Evolutionary conservation across 2,888 invertebrate genomes (phyloP).

Genomic region (Hedychridium roseum): DNA sequence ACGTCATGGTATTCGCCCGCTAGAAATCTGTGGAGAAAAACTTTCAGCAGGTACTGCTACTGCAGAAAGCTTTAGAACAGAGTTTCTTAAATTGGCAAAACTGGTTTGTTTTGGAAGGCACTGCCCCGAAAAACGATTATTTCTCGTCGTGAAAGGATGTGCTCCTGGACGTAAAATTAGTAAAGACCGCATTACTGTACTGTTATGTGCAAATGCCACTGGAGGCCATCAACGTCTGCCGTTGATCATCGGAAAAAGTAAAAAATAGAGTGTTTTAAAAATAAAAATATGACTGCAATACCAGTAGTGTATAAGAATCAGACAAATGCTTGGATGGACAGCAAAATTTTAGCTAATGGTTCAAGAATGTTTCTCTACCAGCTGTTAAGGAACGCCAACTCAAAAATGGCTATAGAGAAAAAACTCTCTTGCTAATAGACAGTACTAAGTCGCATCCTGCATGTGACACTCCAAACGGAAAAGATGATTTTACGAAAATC

Average conservation of each 20-base stretch:
- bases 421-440: constrained; percentile 29
- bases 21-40: too few species aligned
- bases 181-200: constrained; percentile 38
- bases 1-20: too few species aligned
- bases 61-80: too few species aligned
- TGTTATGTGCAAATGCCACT: constrained; percentile 42
- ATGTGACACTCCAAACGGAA: neutral
- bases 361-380: constrained; percentile 26
- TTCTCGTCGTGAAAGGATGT: constrained; percentile 22
- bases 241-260: constrained; percentile 41
- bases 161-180: constrained; percentile 34
- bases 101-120: constrained; percentile 35
- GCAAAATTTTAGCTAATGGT: constrained; percentile 39
- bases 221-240: constrained; percentile 40
- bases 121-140: constrained; percentile 32
- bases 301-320: constrained; percentile 30
- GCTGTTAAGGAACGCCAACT: constrained; percentile 18
- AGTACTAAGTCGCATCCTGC: constrained; percentile 23
- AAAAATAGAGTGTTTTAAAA: constrained; percentile 39
- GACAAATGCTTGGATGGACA: constrained; percentile 42
- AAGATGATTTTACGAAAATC: constrained; percentile 22
- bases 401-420: constrained; percentile 11
- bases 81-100: too few species aligned
- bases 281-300: constrained; percentile 19
- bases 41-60: too few species aligned